Percentiles rank a stretch among this genome's conserved stretches.
phyloP scores from a whole-genome alignment of 1,140 invertebrate species.

The Schlechtendalia chinensis region DNA sequence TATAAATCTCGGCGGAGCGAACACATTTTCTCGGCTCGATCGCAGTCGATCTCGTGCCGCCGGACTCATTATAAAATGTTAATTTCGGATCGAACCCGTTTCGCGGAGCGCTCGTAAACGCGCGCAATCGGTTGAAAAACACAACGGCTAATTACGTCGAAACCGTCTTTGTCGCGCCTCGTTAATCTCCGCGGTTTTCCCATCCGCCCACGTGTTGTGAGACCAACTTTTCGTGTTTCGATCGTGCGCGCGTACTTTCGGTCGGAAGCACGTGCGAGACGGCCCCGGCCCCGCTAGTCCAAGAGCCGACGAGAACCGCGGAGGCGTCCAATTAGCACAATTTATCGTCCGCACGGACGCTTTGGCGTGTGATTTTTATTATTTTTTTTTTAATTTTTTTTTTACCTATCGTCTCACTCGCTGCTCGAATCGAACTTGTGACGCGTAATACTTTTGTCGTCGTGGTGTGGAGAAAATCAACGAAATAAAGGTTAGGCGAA shows the following conservation, averaged over 20 bases:
- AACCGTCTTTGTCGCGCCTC: background rate
- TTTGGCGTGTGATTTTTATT: no score
- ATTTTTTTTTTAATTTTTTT: no score
- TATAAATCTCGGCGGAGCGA: background rate
- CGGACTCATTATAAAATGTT: conserved; percentile 29
- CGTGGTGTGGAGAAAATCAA: no score
- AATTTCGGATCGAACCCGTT: background rate
- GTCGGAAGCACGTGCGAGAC: background rate
- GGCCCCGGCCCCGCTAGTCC: conserved; percentile 41
- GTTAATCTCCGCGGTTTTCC: background rate
- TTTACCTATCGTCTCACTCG: no score
- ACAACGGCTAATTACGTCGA: conserved; percentile 11
- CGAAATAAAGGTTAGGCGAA: no score
- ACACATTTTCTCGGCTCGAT: conserved; percentile 1
- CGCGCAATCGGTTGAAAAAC: no score
- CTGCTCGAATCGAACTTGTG: no score
- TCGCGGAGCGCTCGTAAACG: background rate
- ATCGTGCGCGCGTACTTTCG: background rate
- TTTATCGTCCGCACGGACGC: conserved; percentile 8
- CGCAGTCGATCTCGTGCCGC: background rate
- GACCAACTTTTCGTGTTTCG: background rate
- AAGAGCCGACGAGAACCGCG: background rate
- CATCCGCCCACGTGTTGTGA: background rate
- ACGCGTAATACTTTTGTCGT: no score
- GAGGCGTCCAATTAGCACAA: conserved; percentile 39